A percentile compares a stretch with the other conserved stretches of the same genome.
Evolutionary conservation across 2,888 invertebrate genomes (phyloP).

Genomic region (Trissolcus brochymenae): DNA sequence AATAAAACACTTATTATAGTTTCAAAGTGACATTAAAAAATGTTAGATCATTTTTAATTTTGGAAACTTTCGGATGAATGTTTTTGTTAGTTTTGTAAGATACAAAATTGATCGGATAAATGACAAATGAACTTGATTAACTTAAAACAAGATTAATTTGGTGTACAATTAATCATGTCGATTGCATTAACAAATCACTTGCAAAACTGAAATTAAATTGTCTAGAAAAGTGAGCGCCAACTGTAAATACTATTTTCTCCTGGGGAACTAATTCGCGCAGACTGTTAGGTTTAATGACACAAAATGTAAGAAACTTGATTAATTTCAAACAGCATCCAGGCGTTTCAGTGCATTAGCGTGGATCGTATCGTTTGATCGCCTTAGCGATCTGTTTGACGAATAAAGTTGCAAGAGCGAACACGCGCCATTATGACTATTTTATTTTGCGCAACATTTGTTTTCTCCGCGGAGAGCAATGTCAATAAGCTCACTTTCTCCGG

Average conservation of each 20-base stretch:
- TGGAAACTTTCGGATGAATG: too few species aligned
- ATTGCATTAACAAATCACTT: background rate
- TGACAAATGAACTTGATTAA: too few species aligned
- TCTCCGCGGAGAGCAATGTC: slow-evolving; percentile 19
- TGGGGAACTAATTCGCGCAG: background rate
- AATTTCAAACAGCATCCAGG: slow-evolving; percentile 1
- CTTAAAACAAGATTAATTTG: background rate
- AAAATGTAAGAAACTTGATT: slow-evolving; percentile 17
- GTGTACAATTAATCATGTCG: background rate
- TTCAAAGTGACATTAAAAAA: too few species aligned
- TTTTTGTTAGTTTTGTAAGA: too few species aligned
- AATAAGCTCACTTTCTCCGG: slow-evolving; percentile 30
- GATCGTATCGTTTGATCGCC: slow-evolving; percentile 4
- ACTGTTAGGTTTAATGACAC: slow-evolving; percentile 10
- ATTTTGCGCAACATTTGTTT: slow-evolving; percentile 35
- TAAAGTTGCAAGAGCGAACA: background rate
- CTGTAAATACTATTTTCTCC: slow-evolving; percentile 2
- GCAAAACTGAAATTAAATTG: background rate
- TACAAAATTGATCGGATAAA: too few species aligned
- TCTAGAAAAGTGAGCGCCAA: background rate
- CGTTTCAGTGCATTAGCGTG: background rate
- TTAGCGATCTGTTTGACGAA: slow-evolving; percentile 6
- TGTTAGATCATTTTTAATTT: too few species aligned
- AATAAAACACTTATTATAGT: too few species aligned
- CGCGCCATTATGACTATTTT: slow-evolving; percentile 1